Base-by-base conservation (phyloP, 2,888 invertebrate genomes). In the Exocentrus adspersus region DNA sequence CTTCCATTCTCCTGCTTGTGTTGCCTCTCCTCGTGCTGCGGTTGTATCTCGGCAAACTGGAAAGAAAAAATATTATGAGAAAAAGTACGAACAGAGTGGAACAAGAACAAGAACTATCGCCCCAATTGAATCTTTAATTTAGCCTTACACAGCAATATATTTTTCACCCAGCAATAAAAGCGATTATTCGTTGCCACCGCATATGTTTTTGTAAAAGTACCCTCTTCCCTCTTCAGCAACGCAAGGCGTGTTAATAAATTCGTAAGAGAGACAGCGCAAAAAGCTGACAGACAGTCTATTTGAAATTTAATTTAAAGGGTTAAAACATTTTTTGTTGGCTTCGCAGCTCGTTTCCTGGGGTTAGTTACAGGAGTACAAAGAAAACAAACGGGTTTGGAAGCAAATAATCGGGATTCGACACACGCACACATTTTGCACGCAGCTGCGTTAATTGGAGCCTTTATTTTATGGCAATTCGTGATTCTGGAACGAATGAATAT, bases 361-460 rank as follows among this genome's bases (percentile, higher is more conserved):
- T 58, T 56, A 24, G 62, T 28, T 64, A 50, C 54, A 54, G 62
- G 57, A 37, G 51, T 63, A 45, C 43, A 53, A 17, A 50, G 60
- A 60, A 60, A 62, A 56, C 60, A 57, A 62, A 58, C 59, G 51
- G 30, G 32, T 58, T 62, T 57, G 59, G 48, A 60, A 61, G 41
- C 62, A 50, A 32, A 58, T 65, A 70, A 77, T 78, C 74, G 70
- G 62, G 68, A 78, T 78, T 78, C 77, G 71, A 69, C 71, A 73
- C 77, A 75, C 76, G 76, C 72, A 70, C 71, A 43, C 54, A 75
- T 19, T 60, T 75, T 73, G 74, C 74, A 76, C 76, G 75, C 78
- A 77, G 76, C 77, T 77, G 77, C 75, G 75, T 77, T 78, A 77
- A 78, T 78, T 78, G 74, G 71, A 71, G 71, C 74, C 74, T 77